A percentile compares a stretch with the other conserved stretches of the same genome.
These are phyloP conservation scores for Salvelinus namaycush DNA, from an alignment of 2,113 vertebrate species.

Conservation along the genomic window DNA sequence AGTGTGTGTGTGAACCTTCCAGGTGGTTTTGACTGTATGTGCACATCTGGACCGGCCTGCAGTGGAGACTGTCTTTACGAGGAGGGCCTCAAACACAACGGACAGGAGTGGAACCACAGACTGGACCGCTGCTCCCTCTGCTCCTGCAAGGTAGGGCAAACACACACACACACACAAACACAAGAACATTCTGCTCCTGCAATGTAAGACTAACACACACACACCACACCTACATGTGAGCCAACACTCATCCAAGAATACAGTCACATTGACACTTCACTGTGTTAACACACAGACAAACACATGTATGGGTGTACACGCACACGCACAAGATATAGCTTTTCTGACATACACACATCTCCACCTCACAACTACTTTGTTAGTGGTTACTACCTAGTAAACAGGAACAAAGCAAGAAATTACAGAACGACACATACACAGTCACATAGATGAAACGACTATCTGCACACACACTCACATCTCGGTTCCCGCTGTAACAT, in stretches of 20 bases:
- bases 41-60: slow-evolving; percentile 85
- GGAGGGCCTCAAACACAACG: slow-evolving; percentile 80
- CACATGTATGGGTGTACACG: not conserved
- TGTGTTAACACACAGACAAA: not conserved
- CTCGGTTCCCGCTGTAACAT: no score
- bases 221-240: not conserved
- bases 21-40: slow-evolving; percentile 92
- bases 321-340: not conserved
- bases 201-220: slow-evolving; percentile 75
- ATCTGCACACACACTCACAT: no score
- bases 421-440: no score
- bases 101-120: slow-evolving; percentile 88
- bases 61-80: slow-evolving; percentile 88
- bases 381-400: no score
- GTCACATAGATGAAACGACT: no score
- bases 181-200: slow-evolving; percentile 79
- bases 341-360: not conserved
- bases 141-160: slow-evolving; percentile 86
- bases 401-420: no score
- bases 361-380: no score
- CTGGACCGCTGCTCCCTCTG: slow-evolving; percentile 89
- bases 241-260: no score
- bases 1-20: slow-evolving; percentile 91
- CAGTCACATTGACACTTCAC: no score
- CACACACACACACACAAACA: not conserved